Conservation (phyloP, 2,888 invertebrate species). For the Conchocele bisecta region DNA sequence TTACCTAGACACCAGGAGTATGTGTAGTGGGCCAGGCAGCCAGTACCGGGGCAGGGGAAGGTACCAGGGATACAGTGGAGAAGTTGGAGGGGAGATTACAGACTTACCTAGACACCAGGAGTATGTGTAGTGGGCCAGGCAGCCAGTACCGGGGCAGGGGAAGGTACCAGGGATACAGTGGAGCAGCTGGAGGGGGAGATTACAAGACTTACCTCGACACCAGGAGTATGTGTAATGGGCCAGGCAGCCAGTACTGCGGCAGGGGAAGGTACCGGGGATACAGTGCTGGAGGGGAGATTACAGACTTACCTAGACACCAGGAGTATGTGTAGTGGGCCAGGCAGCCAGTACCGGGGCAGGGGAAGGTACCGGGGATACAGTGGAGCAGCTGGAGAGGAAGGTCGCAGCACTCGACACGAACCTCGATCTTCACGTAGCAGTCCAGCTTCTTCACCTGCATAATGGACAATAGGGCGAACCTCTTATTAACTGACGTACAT, state of each 20-base stretch:
- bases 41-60: neutral
- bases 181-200: too few species aligned
- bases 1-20: too few species aligned
- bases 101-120: neutral
- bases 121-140: neutral
- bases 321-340: slow-evolving; percentile 36
- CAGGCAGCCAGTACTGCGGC: too few species aligned
- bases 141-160: too few species aligned
- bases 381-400: slow-evolving; percentile 26
- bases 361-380: slow-evolving; percentile 43
- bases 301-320: slow-evolving; percentile 41
- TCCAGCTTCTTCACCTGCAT: slow-evolving; percentile 37
- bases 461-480: too few species aligned
- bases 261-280: too few species aligned
- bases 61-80: neutral
- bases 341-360: slow-evolving; percentile 31
- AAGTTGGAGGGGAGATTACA: neutral
- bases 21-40: neutral
- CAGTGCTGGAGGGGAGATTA: too few species aligned
- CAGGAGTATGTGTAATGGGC: neutral
- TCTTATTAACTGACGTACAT: too few species aligned
- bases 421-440: slow-evolving; percentile 37
- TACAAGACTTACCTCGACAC: neutral
- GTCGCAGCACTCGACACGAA: slow-evolving; percentile 39
- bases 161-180: too few species aligned